Base-by-base conservation (phyloP, 1,140 invertebrate genomes). In the Drosophila setifemur region DNA sequence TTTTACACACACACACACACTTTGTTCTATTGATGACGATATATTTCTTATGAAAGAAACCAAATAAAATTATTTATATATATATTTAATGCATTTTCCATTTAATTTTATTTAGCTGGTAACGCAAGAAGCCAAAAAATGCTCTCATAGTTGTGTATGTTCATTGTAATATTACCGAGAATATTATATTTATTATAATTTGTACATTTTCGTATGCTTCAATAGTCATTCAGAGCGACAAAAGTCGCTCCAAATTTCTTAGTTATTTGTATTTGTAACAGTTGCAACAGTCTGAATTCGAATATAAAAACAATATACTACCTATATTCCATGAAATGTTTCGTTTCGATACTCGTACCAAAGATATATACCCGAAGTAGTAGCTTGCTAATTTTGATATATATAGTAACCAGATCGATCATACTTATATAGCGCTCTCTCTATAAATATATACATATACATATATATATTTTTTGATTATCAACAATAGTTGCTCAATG, bases 381-480 rank as follows among this genome's bases (percentile, higher is more conserved):
- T 50, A 83, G 79, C 81, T 83, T 83, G 79, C 70, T 57, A 60
- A 85, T 85, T 83, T 83, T 86, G 70, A 86, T 61, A 69, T 66
- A 29, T 43, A 63, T 26, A 69, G 63, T 73, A 57, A 73, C 23
- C 43, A 55, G 73, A 79, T 61, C 42, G 58, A 63, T 61, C 52
- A 68, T 81, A 71, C 42, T 50, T 48, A 70, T 39, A 81, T 53
- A 72, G 53, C 79, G 70, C 74, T 74, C 79, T 82, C 33, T 58
- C 33, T 68, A 33, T 74, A 54, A 44, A 60, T 64, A 75, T 63
- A 75, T 70, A 54, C 44, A 53, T 64, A 64, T 63, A 76, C 53
- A 74, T 61, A 75, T 54, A 66, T 60, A 60, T 85, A 69, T 79
- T 69, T 58, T 78, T 79, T 57, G 19, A 48, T 35, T 52, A 48